Conservation (phyloP, 2,797 vertebrate genomes). For the Ctenopoma kingsleyae region DNA sequence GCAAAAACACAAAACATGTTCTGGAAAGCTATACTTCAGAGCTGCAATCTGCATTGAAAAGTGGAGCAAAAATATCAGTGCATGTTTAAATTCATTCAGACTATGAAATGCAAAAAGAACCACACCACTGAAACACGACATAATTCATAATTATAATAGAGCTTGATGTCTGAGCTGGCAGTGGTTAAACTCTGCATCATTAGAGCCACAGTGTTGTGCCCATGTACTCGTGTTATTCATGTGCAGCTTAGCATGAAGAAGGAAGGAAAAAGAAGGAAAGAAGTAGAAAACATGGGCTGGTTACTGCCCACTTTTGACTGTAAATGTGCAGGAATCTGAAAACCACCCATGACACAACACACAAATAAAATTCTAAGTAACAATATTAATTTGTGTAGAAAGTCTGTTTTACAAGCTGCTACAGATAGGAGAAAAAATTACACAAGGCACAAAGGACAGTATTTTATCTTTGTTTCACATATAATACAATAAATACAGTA, state of each 20-base stretch:
- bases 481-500: background rate
- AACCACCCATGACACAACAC: slow-evolving; percentile 68
- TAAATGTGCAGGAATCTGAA: slow-evolving; percentile 59
- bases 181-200: background rate
- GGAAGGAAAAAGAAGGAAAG: too few species aligned
- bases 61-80: background rate
- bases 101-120: background rate
- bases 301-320: slow-evolving; percentile 49
- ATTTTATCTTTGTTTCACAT: background rate
- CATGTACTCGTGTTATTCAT: slow-evolving; percentile 4
- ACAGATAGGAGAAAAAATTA: background rate
- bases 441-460: too few species aligned
- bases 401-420: background rate
- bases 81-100: background rate
- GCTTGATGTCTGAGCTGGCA: background rate
- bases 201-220: slow-evolving; percentile 6
- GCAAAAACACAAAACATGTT: slow-evolving; percentile 35
- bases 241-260: slow-evolving; percentile 7
- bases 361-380: background rate
- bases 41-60: slow-evolving; percentile 1
- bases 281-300: slow-evolving; percentile 29
- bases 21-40: slow-evolving; percentile 1
- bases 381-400: background rate
- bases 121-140: background rate
- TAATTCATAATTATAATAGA: background rate